Evolutionary conservation across 1,140 invertebrate genomes (phyloP).

Genomic region (Dendrolimus kikuchii): DNA sequence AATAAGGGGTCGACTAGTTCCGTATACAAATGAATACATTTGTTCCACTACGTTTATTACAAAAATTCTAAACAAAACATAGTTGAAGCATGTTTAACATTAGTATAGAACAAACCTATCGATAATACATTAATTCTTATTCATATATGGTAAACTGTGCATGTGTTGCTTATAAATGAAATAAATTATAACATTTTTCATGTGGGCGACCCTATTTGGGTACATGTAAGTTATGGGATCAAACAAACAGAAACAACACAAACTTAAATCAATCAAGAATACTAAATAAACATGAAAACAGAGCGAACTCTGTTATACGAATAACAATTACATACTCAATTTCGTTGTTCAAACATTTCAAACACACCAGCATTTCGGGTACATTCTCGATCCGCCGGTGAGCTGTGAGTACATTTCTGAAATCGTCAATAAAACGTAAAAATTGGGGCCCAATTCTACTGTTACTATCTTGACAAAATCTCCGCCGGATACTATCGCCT

Average conservation of each 20-base stretch:
- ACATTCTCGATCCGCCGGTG: background rate
- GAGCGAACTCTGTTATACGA: too few species aligned
- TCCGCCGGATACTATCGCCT: too few species aligned
- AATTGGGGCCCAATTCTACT: too few species aligned
- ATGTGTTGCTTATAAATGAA: slow-evolving; percentile 4
- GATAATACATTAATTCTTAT: too few species aligned
- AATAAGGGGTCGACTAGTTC: too few species aligned
- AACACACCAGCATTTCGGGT: slow-evolving; percentile 1
- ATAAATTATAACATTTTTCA: slow-evolving; percentile 9
- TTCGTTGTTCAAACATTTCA: slow-evolving; percentile 14
- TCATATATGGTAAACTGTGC: too few species aligned
- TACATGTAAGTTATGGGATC: slow-evolving; percentile 15
- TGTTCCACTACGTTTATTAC: too few species aligned
- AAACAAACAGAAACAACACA: slow-evolving; percentile 11
- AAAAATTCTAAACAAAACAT: too few species aligned
- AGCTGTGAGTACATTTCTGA: slow-evolving; percentile 19
- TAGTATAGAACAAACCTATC: too few species aligned
- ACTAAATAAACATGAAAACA: slow-evolving; percentile 7
- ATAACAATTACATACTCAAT: slow-evolving; percentile 12
- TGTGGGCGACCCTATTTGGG: slow-evolving; percentile 10
- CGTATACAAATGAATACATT: too few species aligned
- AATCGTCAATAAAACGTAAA: slow-evolving; percentile 20
- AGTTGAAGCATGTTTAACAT: too few species aligned
- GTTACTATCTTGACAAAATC: too few species aligned
- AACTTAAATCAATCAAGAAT: slow-evolving; percentile 12